phyloP scores from a whole-genome alignment of 2,113 vertebrate species.

The Dermatemys mawii region DNA sequence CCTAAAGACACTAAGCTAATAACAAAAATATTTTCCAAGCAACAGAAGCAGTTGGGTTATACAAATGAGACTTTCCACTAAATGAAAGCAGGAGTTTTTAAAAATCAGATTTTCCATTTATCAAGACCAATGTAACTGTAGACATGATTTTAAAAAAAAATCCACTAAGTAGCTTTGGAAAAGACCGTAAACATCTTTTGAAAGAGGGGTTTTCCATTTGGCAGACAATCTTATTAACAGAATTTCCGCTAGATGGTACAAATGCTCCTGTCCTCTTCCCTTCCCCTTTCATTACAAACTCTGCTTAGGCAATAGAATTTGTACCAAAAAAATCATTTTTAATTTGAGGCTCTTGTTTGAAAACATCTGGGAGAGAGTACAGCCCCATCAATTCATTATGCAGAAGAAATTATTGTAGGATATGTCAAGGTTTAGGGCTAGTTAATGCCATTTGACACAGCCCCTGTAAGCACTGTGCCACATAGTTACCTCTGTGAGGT shows the following conservation, averaged over 20 bases:
- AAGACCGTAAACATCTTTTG: conserved; percentile 50
- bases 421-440: too few species aligned
- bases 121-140: conserved; percentile 56
- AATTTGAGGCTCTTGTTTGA: conserved; percentile 9
- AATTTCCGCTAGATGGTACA: conserved; percentile 19
- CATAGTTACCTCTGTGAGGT: too few species aligned
- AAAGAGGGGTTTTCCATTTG: conserved; percentile 7
- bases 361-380: neutral
- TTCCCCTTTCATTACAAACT: conserved; percentile 1
- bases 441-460: too few species aligned
- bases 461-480: too few species aligned
- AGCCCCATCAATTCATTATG: too few species aligned
- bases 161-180: conserved; percentile 55
- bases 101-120: conserved; percentile 67
- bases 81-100: conserved; percentile 52
- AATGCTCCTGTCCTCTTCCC: conserved; percentile 25
- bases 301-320: neutral
- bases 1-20: conserved; percentile 26
- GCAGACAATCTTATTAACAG: conserved; percentile 17
- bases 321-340: neutral
- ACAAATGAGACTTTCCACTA: conserved; percentile 51
- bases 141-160: conserved; percentile 48
- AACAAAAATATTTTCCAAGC: conserved; percentile 34
- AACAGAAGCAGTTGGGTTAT: conserved; percentile 59
- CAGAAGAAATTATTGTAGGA: too few species aligned